Base-by-base conservation (phyloP, 2,888 invertebrate genomes). In the Orchesella flavescens region DNA sequence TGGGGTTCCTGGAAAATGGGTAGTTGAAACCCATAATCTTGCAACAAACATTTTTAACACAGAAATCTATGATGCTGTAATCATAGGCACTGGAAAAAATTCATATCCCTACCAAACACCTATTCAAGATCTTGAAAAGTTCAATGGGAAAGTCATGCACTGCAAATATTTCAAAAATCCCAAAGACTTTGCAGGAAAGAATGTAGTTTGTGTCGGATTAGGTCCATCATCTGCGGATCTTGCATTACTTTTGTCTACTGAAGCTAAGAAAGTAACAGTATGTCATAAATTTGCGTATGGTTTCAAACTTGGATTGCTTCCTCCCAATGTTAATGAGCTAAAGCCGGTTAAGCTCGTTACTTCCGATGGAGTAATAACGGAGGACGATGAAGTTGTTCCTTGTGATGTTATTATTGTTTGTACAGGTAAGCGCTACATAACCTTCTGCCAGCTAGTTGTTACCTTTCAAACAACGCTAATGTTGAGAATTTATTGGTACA, bases 31-130 rank as follows among this genome's bases (percentile, higher is more conserved):
- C 5, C 79, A 80, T 17, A 73, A 80, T 44, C 73, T 73, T 44
- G 43, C 55, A 15, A 43, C 65, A 1, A 46, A 66, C 44, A 15
- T 44, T 2, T 23, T 15, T 17, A 63, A 3, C 2, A 72, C 34
- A 12, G 43, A 15, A 7, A 46, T 73, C 0, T 80, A 23, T 57
- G 79, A 80, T 57, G 72, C 72, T n/a, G 73, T 80, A 7, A 44
- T 80, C 2, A 66, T 80, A n/a, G 72, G 79, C 46, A 63, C 65
- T n/a, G 79, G 74, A n/a, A 81, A 81, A 68, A 68, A 74, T 63
- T 34, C 72, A 0, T 80, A 81, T 55, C 66, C 73, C 1, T 21
- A 59, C 10, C 21, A 46, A 19, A 46, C 68, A 1, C 21, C 44
- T 15, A 59, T 81, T 12, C 68, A 66, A 5, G 81, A 74, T 10